Base-by-base conservation (phyloP, 2,888 invertebrate genomes). In the Harpalus rubripes region DNA sequence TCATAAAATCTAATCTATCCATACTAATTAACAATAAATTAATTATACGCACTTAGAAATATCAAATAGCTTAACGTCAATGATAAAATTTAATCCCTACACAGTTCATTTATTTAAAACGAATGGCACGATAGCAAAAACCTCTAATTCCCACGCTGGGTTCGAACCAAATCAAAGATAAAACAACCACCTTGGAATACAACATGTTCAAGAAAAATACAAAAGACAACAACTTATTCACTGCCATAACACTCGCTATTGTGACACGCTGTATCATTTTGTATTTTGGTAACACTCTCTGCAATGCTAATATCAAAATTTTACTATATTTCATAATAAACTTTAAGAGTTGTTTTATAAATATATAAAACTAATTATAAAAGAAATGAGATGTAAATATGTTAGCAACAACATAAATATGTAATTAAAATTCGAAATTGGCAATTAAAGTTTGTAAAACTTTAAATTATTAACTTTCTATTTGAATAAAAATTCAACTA, bases 1-100 rank as follows among this genome's bases (percentile, higher is more conserved):
- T 72, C 59, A 84, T 76, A 84, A 81, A 82, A 82, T 82, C 82
- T 82, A 82, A 26, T 72, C 82, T 82, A 84, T 63, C 18, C 78
- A 52, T 80, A 85, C 85, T 85, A 85, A 80, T 85, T 85, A 85
- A 85, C 85, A 85, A 85, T 85, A 85, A 85, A 80, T 85, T 79
- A 84, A 80, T 80, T 80, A 85, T 85, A 85, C 85, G 80, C 79
- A 80, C 85, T 80, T 80, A 72, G 68, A 84, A 74, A 74, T 74
- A 82, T 82, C 61, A 80, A 80, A 80, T 80, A 80, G 52, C 74
- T 83, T 83, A 83, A 83, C 74, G 76, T 72, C 72, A 84, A 78
- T 83, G 39, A 83, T 74, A 83, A 84, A 78, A 78, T 84, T 84
- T 84, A 63, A 78, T 41, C 44, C 83, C 44, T 84, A 76, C 78